phyloP scores from a whole-genome alignment of 2,797 vertebrate species.

The Urophycis tenuis region DNA sequence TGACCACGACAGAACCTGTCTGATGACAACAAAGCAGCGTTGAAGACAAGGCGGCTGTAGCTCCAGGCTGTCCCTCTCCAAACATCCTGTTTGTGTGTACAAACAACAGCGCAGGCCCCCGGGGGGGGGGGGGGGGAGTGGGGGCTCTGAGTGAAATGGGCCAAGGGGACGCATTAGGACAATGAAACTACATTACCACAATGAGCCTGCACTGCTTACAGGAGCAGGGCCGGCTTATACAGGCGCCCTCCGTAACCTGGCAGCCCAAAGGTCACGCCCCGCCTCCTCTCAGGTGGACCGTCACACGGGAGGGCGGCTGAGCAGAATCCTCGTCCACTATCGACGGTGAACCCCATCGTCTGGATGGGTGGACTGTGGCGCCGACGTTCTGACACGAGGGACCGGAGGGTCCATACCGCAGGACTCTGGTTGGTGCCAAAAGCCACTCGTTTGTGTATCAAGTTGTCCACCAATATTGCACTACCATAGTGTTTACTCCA shows the following conservation, averaged over 20 bases:
- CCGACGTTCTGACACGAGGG: too few species aligned
- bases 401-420: too few species aligned
- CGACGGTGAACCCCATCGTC: background rate
- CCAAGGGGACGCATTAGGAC: slow-evolving; percentile 43
- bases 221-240: background rate
- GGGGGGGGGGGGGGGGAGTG: slow-evolving; percentile 35
- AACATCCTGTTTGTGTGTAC: background rate
- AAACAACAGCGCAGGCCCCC: background rate
- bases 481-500: too few species aligned
- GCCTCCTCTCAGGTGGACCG: background rate
- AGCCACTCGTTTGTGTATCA: too few species aligned
- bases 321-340: background rate
- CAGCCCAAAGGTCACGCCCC: slow-evolving; percentile 38
- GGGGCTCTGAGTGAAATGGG: slow-evolving; percentile 21
- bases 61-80: background rate
- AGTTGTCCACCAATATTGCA: too few species aligned
- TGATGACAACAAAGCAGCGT: background rate
- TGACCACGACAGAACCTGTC: background rate
- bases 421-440: too few species aligned
- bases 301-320: background rate
- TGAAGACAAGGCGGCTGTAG: too few species aligned
- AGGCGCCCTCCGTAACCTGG: slow-evolving; percentile 37
- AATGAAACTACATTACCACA: slow-evolving; percentile 50
- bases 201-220: slow-evolving; percentile 44
- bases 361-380: background rate